Base-by-base conservation (phyloP, 2,113 vertebrate genomes). In the Athene noctua region DNA sequence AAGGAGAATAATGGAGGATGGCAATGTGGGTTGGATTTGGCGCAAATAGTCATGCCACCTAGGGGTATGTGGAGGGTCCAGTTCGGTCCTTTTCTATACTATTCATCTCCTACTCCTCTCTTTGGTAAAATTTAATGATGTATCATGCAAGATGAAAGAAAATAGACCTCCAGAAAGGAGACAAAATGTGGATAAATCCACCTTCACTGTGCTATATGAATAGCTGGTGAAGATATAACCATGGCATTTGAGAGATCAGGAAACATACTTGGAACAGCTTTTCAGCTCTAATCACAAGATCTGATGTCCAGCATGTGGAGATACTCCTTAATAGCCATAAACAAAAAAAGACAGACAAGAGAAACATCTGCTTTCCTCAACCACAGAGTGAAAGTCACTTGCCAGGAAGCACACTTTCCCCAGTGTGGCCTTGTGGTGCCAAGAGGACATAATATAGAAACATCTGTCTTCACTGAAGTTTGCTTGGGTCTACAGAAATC, bases 341-440 rank as follows among this genome's bases (percentile, higher is more conserved):
- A 49, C 5, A 58, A 63, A 95, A 65, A 59, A 6, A 51, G 12
- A 61, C 54, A 34, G 13, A 27, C 9, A 46, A 32, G 29, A 78
- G 29, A 86, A 86, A 82, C 11, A 9, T 26, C 47, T 71, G 10
- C 30, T 54, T 54, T 58, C 16, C 6, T n/a, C 40, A 85, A 42
- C 44, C 23, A 44, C 17, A 55, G 30, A 49, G 9, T 29, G 21
- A 54, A 88, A 70, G 29, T 49, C 40, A 47, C 30, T 75, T n/a
- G 36, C 20, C 17, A 54, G 62, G 14, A 65, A 58, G 25, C 80
- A 23, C 10, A 36, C 34, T 62, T 80, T 84, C 44, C 42, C 8
- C 14, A 34, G 0, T 7, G 22, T n/a, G 38, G 27, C 11, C 20
- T 59, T 2, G 0, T 26, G 38, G 22, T 25, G 13, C 49, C 30